phyloP scores from a whole-genome alignment of 1,140 invertebrate genomes.

The Heliothis virescens region DNA sequence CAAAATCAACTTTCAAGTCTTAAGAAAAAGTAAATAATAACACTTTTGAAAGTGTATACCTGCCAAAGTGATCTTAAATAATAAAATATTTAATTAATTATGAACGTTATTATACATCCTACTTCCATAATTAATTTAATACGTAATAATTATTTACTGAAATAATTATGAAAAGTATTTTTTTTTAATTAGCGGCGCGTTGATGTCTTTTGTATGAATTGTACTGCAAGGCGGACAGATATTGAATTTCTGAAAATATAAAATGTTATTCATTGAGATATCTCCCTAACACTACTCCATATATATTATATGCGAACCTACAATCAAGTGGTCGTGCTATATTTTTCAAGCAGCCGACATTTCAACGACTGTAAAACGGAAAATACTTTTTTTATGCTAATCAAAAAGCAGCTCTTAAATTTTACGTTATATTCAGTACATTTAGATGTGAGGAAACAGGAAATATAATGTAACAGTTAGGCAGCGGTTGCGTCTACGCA shows the following conservation, averaged over 20 bases:
- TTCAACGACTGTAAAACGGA: too few relatives aligned
- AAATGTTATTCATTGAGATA: not conserved
- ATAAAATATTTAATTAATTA: too few relatives aligned
- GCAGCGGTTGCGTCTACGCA: constrained; percentile 9
- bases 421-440: not conserved
- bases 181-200: constrained; percentile 32
- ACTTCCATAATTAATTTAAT: too few relatives aligned
- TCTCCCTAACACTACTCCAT: not conserved
- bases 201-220: constrained; percentile 52
- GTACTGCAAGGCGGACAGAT: not conserved
- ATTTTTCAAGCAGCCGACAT: too few relatives aligned
- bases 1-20: too few relatives aligned
- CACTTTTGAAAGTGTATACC: too few relatives aligned
- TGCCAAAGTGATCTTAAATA: too few relatives aligned
- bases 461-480: constrained; percentile 14
- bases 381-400: too few relatives aligned
- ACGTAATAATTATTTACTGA: constrained; percentile 16
- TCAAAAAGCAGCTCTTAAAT: not conserved
- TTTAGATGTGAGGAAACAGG: constrained; percentile 1
- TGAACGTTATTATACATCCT: too few relatives aligned
- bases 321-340: too few relatives aligned
- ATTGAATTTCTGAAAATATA: not conserved
- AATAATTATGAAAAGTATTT: constrained; percentile 4
- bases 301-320: too few relatives aligned
- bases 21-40: too few relatives aligned